Conservation (phyloP, 2,113 vertebrate species). For the Cisticola juncidis region DNA sequence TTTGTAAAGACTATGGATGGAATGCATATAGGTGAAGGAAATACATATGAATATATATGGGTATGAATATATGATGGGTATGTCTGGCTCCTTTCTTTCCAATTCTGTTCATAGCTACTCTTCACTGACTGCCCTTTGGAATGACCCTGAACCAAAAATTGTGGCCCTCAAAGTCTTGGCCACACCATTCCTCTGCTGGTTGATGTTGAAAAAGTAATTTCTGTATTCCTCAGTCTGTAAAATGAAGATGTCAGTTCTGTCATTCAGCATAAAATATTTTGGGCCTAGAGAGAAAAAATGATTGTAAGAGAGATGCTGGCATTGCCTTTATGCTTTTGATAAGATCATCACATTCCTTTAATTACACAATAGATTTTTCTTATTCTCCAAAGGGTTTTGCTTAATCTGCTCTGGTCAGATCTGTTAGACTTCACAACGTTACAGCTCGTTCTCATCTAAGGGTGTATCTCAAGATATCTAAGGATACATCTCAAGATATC, state of each 20-base stretch:
- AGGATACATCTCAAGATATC: background rate
- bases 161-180: background rate
- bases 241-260: background rate
- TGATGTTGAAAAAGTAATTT: background rate
- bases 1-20: background rate
- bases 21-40: background rate
- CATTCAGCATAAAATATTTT: background rate
- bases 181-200: fast-evolving
- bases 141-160: background rate
- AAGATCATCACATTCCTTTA: background rate
- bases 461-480: background rate
- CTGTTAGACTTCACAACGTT: background rate
- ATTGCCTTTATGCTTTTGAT: background rate
- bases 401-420: background rate
- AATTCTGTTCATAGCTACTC: background rate
- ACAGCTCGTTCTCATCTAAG: background rate
- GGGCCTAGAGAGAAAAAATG: background rate
- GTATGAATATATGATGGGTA: background rate
- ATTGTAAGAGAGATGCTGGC: background rate
- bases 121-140: background rate
- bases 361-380: background rate
- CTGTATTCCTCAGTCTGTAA: background rate
- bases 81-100: background rate
- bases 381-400: background rate
- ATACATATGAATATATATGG: background rate